Evolutionary conservation across 2,113 vertebrate genomes (phyloP).

Genomic region (Mormyrus iriodes): DNA sequence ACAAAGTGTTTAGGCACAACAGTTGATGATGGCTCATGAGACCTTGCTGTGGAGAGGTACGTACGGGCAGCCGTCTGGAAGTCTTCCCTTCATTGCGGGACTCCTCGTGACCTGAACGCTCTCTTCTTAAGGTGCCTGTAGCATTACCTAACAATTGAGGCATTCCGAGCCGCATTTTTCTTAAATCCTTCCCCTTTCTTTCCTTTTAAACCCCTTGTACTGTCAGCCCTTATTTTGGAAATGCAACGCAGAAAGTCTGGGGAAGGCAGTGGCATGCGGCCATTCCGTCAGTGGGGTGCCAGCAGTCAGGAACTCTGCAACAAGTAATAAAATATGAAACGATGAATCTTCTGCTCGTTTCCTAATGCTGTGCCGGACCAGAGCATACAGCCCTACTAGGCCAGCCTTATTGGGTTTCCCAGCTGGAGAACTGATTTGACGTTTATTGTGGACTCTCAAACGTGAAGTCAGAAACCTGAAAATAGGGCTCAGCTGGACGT

Average conservation of each 20-base stretch:
- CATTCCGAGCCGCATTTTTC: not conserved
- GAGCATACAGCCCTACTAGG: not conserved
- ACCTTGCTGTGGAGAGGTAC: not conserved
- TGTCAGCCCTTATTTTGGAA: conserved; percentile 16
- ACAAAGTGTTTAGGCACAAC: not conserved
- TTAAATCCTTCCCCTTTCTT: not conserved
- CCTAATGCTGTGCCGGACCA: not conserved
- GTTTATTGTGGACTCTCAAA: not conserved
- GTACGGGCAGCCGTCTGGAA: not conserved
- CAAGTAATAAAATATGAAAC: conserved; percentile 22
- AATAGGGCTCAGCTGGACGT: not conserved
- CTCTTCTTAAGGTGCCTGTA: not conserved
- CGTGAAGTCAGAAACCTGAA: not conserved
- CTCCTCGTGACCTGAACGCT: not conserved
- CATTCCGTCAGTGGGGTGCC: not conserved
- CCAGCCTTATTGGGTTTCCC: conserved; percentile 5
- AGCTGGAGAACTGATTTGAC: not conserved
- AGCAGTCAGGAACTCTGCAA: conserved; percentile 17
- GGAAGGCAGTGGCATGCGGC: not conserved
- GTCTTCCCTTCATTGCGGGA: not conserved
- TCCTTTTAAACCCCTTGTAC: not conserved
- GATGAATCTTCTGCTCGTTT: conserved; percentile 9
- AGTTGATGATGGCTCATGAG: not conserved
- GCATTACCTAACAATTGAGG: conserved; percentile 18
- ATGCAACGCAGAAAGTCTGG: conserved; percentile 1